These are phyloP conservation scores for Abrostola tripartita DNA, from an alignment of 2,888 invertebrate species.

Conservation along the genomic window DNA sequence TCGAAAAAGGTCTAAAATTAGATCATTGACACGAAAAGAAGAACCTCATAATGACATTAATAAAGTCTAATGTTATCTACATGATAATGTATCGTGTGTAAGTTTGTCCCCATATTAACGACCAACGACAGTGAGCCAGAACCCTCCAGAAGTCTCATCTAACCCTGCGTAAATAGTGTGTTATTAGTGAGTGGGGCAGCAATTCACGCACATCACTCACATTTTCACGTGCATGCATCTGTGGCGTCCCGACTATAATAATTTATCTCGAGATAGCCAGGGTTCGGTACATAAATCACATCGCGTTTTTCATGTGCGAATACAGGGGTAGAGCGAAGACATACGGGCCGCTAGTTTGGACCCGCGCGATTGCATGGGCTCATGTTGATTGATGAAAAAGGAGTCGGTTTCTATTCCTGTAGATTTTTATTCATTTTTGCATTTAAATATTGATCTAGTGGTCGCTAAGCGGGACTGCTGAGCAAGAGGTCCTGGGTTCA, in stretches of 20 bases:
- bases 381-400: not conserved
- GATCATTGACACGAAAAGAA: too few relatives aligned
- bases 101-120: too few relatives aligned
- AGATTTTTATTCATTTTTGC: not conserved
- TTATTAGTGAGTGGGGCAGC: slow-evolving; percentile 2
- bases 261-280: slow-evolving; percentile 80
- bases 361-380: slow-evolving; percentile 7
- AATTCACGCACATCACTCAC: slow-evolving; percentile 67
- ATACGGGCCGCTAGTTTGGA: slow-evolving; percentile 41
- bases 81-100: too few relatives aligned
- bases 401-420: not conserved
- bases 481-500: too few relatives aligned
- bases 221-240: slow-evolving; percentile 76
- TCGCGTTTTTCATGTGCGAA: slow-evolving; percentile 71
- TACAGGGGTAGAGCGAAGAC: slow-evolving; percentile 53
- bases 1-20: too few relatives aligned
- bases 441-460: too few relatives aligned
- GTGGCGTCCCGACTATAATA: slow-evolving; percentile 75
- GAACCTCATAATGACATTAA: too few relatives aligned
- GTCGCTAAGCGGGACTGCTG: too few relatives aligned
- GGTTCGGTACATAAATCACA: slow-evolving; percentile 80
- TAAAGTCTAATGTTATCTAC: too few relatives aligned
- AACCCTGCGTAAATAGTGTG: slow-evolving; percentile 10
- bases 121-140: too few relatives aligned
- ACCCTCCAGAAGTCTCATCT: not conserved